These are phyloP conservation scores for Cyphomyrus plagiostoma DNA, from an alignment of 2,113 vertebrate genomes.

Conservation along the genomic window DNA sequence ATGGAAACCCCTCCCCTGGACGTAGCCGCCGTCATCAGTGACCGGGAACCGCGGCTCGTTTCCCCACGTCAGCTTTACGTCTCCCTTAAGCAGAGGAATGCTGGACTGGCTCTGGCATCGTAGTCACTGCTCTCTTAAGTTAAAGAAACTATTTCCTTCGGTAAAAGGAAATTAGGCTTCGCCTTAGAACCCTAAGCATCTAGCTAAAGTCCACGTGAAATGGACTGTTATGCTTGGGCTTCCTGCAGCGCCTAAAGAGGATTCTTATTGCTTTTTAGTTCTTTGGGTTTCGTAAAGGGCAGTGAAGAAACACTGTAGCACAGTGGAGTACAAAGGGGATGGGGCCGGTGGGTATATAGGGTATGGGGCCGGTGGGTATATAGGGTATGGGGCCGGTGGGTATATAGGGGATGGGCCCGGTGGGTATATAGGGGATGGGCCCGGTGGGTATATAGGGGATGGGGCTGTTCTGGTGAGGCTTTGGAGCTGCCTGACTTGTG, in stretches of 20 bases:
- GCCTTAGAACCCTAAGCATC: not conserved
- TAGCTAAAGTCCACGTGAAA: not conserved
- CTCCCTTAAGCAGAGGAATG: not conserved
- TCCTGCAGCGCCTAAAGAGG: not conserved
- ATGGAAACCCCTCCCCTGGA: not conserved
- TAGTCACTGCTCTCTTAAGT: not conserved
- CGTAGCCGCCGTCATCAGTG: not conserved
- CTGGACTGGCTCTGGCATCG: not conserved
- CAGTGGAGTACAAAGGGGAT: not conserved
- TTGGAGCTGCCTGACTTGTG: not conserved
- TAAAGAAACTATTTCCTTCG: not conserved
- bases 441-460: not conserved
- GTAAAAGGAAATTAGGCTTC: not conserved
- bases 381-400: too few relatives aligned
- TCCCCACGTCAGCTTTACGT: not conserved
- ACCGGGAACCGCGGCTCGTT: not conserved
- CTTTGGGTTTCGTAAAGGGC: not conserved
- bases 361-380: too few relatives aligned
- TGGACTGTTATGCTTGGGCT: not conserved
- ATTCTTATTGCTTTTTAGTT: not conserved
- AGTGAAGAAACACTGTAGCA: not conserved
- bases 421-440: not conserved
- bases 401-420: too few relatives aligned
- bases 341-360: too few relatives aligned
- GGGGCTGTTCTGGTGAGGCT: not conserved